Conservation (phyloP, 1,140 invertebrate species). For the Lepeophtheirus salmonis region DNA sequence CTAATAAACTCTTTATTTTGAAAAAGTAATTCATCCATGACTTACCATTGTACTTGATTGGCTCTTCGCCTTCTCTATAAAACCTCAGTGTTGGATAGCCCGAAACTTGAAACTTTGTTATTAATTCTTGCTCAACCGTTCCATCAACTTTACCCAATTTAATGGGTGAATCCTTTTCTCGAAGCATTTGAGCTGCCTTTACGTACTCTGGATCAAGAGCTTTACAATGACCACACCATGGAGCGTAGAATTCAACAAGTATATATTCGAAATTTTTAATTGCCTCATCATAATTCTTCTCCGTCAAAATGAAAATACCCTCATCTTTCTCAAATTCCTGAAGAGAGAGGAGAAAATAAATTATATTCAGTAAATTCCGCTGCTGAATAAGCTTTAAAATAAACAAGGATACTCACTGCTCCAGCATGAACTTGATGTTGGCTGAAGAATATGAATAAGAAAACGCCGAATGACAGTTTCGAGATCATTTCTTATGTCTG, state of each 20-base stretch:
- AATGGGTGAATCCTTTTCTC: slow-evolving; percentile 53
- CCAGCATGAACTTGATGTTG: no score
- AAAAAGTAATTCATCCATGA: not conserved
- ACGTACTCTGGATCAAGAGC: slow-evolving; percentile 87
- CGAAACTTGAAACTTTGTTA: slow-evolving; percentile 61
- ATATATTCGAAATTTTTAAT: slow-evolving; percentile 55
- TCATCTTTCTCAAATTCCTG: slow-evolving; percentile 48
- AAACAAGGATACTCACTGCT: no score
- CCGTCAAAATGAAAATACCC: slow-evolving; percentile 68
- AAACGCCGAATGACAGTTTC: no score
- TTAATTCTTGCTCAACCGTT: slow-evolving; percentile 73
- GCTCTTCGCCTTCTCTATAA: slow-evolving; percentile 41
- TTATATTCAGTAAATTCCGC: no score
- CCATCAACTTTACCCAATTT: slow-evolving; percentile 93
- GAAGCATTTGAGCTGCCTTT: slow-evolving; percentile 69
- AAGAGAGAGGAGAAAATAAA: not conserved
- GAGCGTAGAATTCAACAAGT: slow-evolving; percentile 82
- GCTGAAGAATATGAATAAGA: no score
- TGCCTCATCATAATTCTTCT: slow-evolving; percentile 60
- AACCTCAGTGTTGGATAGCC: slow-evolving; percentile 98
- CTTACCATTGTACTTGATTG: slow-evolving; percentile 1
- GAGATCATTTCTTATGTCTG: no score
- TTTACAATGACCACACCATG: slow-evolving; percentile 21
- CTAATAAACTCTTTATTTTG: not conserved
- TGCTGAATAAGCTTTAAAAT: no score